These are phyloP conservation scores for Chlamydotis undulata DNA, from an alignment of 2,113 vertebrate genomes.

Conservation along the genomic window DNA sequence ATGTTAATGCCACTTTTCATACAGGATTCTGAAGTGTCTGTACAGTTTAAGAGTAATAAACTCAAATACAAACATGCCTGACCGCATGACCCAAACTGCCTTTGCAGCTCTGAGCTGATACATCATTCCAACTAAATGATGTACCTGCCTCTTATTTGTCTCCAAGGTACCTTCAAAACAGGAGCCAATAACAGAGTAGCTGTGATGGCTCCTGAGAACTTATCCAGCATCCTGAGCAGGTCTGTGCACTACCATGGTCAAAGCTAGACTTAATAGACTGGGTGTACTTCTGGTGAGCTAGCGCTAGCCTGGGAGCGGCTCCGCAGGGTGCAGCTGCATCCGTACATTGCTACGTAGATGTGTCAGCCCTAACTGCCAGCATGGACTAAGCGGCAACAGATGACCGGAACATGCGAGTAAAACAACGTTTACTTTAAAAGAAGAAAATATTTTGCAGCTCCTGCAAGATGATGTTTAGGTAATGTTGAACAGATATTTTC, in stretches of 20 bases:
- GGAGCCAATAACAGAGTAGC: neutral
- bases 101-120: neutral
- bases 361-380: neutral
- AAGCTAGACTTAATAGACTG: neutral
- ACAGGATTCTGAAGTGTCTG: neutral
- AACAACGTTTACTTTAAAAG: neutral
- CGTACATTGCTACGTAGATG: rapidly evolving
- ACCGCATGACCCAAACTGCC: neutral
- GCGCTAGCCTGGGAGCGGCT: neutral
- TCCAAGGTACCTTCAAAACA: neutral
- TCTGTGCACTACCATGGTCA: neutral
- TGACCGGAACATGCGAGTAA: neutral
- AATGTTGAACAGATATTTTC: neutral
- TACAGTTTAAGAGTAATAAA: neutral
- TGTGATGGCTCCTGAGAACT: neutral
- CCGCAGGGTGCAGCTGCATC: neutral
- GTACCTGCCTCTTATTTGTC: neutral
- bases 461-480: neutral
- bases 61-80: neutral
- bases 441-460: neutral
- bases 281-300: neutral
- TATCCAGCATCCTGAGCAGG: neutral
- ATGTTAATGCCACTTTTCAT: neutral
- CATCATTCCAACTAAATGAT: neutral
- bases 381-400: neutral